These are phyloP conservation scores for Gopherus flavomarginatus DNA, from an alignment of 2,113 vertebrate genomes.

Conservation along the genomic window DNA sequence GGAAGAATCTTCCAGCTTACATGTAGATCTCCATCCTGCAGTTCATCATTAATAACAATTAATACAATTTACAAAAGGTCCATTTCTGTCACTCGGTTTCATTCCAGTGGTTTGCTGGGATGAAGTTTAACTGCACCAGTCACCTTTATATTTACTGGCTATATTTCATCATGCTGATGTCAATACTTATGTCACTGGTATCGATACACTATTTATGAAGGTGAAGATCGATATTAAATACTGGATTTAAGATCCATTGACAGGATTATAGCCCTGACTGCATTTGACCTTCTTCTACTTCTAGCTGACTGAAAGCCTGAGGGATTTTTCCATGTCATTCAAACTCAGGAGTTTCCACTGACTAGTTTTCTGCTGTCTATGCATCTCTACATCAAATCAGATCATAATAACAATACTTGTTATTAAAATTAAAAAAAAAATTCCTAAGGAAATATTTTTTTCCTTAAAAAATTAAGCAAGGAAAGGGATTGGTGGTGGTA, in stretches of 20 bases:
- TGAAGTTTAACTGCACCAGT: background rate
- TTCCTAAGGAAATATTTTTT: background rate
- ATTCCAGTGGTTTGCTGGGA: background rate
- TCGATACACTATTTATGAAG: background rate
- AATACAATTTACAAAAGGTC: background rate
- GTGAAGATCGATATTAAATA: conserved; percentile 7
- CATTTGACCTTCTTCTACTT: conserved; percentile 7
- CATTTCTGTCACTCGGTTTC: background rate
- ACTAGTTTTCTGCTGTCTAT: conserved; percentile 18
- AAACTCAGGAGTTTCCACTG: conserved; percentile 75
- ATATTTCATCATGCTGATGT: conserved; percentile 32
- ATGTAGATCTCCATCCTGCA: background rate
- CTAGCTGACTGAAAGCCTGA: conserved; percentile 39
- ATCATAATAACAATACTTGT: rapidly evolving
- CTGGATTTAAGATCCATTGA: conserved; percentile 45
- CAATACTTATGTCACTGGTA: conserved; percentile 1
- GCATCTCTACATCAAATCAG: background rate
- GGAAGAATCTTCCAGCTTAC: background rate
- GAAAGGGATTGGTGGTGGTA: background rate
- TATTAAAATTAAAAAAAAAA: background rate
- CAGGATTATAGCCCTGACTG: background rate
- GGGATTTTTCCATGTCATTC: conserved; percentile 78
- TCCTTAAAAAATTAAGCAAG: background rate
- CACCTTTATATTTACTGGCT: background rate
- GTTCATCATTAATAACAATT: rapidly evolving